Base-by-base conservation (phyloP, 2,113 vertebrate genomes). In the Nannospalax galili region DNA sequence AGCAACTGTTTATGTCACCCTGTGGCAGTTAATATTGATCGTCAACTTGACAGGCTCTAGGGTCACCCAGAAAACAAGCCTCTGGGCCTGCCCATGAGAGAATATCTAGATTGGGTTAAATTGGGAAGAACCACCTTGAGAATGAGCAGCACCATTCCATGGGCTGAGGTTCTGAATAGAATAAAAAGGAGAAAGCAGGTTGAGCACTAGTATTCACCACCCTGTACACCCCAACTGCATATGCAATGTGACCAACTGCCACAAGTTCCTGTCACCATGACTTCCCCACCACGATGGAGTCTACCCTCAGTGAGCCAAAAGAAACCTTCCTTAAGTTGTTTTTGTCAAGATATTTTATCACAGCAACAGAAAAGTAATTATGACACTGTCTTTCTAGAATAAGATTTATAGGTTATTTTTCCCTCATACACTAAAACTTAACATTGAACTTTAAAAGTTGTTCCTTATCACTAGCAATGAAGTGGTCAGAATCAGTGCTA, bases 1-100 rank as follows among this genome's bases (percentile, higher is more conserved):
- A 40, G 94, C 35, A 95, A 93, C 37, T 90, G 45, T 89, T 70
- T 94, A 96, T 95, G 58, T 28, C 32, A 90, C 28, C 35, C 37
- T 88, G 7, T 48, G 17, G 19, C 35, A 28, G 6, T 52, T 65
- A 32, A 84, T 35, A 19, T 81, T 16, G 15, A 17, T 64, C 17
- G 60, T 32, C 28, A 65, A 82, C 15, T 28, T 64, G 80, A 32
- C 60, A 65, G 37, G 9, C 42, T 62, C 56, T 82, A 32, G 42
- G 42, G 30, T 45, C 26, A 32, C 16, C 37, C 42, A 82, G 60
- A 42, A 30, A 65, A 32, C 40, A 82, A 32, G 37, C 16, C 8
- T 32, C 60, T 64, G 60, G 8, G 42, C 37, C 19, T 42, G 40
- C 26, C 80, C 42, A 24, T 82, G 58, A 64, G 62, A 42, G 15